Percentiles rank a stretch among this genome's conserved stretches.
Conservation (phyloP, 1,140 invertebrate species). For the Drosophila lacteicornis region DNA sequence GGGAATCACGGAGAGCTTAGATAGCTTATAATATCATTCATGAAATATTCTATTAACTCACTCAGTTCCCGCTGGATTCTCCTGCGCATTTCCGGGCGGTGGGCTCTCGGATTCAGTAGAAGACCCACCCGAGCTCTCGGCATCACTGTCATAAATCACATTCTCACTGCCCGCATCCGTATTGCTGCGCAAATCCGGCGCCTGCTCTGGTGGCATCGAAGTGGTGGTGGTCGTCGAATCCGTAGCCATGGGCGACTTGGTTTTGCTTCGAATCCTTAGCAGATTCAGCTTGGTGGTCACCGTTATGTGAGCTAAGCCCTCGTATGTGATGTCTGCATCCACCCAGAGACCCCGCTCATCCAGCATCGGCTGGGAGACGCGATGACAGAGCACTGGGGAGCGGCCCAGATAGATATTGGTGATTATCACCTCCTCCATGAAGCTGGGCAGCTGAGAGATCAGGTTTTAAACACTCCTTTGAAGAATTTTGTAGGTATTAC, state of each 20-base stretch:
- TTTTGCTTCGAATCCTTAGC: slow-evolving; percentile 89
- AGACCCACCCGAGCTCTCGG: slow-evolving; percentile 96
- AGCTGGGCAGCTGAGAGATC: slow-evolving; percentile 89
- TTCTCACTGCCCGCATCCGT: slow-evolving; percentile 31
- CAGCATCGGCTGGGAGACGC: slow-evolving; percentile 90
- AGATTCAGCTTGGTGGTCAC: slow-evolving; percentile 98
- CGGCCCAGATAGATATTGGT: slow-evolving; percentile 92
- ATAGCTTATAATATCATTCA: too few relatives aligned
- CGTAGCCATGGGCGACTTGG: slow-evolving; percentile 31
- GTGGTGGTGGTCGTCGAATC: slow-evolving; percentile 5
- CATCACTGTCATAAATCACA: slow-evolving; percentile 92
- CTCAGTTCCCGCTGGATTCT: slow-evolving; percentile 53
- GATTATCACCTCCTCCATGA: slow-evolving; percentile 93
- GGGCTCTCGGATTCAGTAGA: slow-evolving; percentile 92
- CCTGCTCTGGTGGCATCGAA: slow-evolving; percentile 10
- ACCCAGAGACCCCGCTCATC: slow-evolving; percentile 97
- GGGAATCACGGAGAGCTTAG: too few relatives aligned
- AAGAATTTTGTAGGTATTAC: rapidly evolving
- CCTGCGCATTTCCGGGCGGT: slow-evolving; percentile 33
- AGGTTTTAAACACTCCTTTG: neutral
- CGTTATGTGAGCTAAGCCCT: slow-evolving; percentile 94
- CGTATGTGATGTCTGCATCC: slow-evolving; percentile 95
- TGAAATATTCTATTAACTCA: slow-evolving; percentile 11
- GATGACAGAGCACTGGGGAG: slow-evolving; percentile 91
- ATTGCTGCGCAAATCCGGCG: slow-evolving; percentile 24